A percentile compares a stretch with the other conserved stretches of the same genome.
Conservation (phyloP, 2,797 vertebrate genomes). For the Hapalemur alaotrensis region DNA sequence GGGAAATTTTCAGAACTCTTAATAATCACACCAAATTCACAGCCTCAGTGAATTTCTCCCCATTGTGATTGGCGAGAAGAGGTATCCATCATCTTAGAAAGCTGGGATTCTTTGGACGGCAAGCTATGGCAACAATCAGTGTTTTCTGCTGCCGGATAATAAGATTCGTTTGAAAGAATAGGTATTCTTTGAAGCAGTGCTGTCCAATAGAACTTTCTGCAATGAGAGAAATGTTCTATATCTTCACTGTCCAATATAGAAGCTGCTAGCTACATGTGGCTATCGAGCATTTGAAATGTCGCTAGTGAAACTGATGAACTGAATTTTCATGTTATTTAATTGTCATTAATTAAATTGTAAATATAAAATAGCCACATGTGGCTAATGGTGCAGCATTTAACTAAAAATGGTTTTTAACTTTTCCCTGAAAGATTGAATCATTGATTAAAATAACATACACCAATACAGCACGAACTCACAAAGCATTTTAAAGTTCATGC, state of each 20-base stretch:
- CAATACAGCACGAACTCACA: not conserved
- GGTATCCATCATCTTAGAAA: constrained; percentile 36
- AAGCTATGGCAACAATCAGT: constrained; percentile 17
- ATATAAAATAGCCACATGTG: not conserved
- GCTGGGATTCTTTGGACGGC: not conserved
- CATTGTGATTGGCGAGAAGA: constrained; percentile 27
- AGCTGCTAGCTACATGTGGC: not conserved
- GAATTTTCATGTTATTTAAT: not conserved
- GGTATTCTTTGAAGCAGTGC: not conserved
- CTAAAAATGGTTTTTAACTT: not conserved
- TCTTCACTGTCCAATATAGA: not conserved
- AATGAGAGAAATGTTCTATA: not conserved
- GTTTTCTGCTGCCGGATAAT: not conserved
- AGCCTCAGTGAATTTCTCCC: constrained; percentile 47
- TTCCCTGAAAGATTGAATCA: constrained; percentile 28
- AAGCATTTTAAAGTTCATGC: constrained; percentile 19
- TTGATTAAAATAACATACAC: constrained; percentile 40
- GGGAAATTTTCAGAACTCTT: not conserved
- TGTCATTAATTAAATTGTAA: constrained; percentile 3
- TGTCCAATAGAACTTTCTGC: not conserved
- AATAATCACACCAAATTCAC: constrained; percentile 36
- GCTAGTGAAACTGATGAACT: not conserved
- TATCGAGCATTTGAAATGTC: not conserved
- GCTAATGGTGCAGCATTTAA: not conserved
- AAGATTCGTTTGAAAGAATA: constrained; percentile 48